Evolutionary conservation across 2,797 vertebrate species (phyloP), one percentile per base, ranked within the genome.

Genomic region (Hozukius guyotensis): DNA sequence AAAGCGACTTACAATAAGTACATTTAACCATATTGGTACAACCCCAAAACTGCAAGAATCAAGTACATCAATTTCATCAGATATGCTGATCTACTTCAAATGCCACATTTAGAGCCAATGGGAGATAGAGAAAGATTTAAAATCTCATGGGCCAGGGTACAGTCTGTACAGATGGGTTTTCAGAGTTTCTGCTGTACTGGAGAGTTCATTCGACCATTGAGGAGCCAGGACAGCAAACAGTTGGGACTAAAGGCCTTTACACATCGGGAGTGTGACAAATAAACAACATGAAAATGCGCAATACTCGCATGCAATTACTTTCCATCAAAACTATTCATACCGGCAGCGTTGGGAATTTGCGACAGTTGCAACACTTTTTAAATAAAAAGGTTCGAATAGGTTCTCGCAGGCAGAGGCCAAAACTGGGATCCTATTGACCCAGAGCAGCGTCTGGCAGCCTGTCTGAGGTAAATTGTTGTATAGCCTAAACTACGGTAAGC

Each of bases 231-330:
- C 32, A 5, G 61, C 31, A 63, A 63, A 36, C 61, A 60, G 57
- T 63, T 32, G 0, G 61, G 38, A 42, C 38, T 0, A 42, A 16
- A 42, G 38, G 38, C 38, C 38, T 42, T 42, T 42, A 42, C 5
- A 42, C 38, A 42, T 2, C 0, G 13, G 1, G 13, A 42, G 38
- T 0, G 5, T 42, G 13, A 42, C 38, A 42, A 42, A 42, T 42
- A 42, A 42, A 0, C 38, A 42, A 42, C 5, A 42, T 42, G 38
- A 42, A 38, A 38, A 38, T 38, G 36, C 12, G 4, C 36, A 38
- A 42, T 42, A 42, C 38, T 42, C 38, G 38, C 38, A 42, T 42
- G 36, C 5, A 0, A 38, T 13, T 38, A 38, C 14, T 14, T 38
- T 38, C 36, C 36, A 38, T 38, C 36, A 38, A 38, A 38, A 38